Evolutionary conservation across 2,797 vertebrate species (phyloP).

Genomic region (Phataginus tetradactyla): DNA sequence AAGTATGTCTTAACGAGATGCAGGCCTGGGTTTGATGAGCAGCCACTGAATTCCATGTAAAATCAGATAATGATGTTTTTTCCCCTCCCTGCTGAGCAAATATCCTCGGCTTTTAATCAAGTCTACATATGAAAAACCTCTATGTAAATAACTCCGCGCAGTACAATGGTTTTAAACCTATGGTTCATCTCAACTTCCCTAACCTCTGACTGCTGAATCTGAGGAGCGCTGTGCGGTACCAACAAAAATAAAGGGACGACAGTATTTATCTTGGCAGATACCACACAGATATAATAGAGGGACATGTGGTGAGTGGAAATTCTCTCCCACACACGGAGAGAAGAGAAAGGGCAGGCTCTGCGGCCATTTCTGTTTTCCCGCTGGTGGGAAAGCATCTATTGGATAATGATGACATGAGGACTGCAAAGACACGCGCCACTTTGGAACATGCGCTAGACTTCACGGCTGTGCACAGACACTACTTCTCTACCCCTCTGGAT

Average conservation of each 20-base stretch:
- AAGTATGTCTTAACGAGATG: slow-evolving; percentile 89
- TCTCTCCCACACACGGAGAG: slow-evolving; percentile 85
- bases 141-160: slow-evolving; percentile 74
- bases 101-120: slow-evolving; percentile 87
- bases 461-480: slow-evolving; percentile 44
- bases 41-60: slow-evolving; percentile 88
- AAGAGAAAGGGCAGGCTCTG: slow-evolving; percentile 79
- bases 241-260: slow-evolving; percentile 86
- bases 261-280: slow-evolving; percentile 88
- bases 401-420: slow-evolving; percentile 86
- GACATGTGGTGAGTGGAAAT: slow-evolving; percentile 83
- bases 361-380: slow-evolving; percentile 85
- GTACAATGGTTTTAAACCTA: slow-evolving; percentile 83
- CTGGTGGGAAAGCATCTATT: slow-evolving; percentile 85
- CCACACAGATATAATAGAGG: slow-evolving; percentile 80
- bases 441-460: slow-evolving; percentile 77
- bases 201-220: slow-evolving; percentile 86
- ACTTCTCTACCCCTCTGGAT: neutral
- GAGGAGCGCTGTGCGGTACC: slow-evolving; percentile 82
- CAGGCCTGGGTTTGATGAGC: slow-evolving; percentile 88
- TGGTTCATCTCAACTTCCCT: slow-evolving; percentile 85
- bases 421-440: slow-evolving; percentile 82
- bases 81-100: slow-evolving; percentile 86
- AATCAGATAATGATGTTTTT: slow-evolving; percentile 90
- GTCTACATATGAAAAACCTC: slow-evolving; percentile 81